Conservation (phyloP, 2,797 vertebrate genomes). For the Brachyrhaphis roseni region DNA sequence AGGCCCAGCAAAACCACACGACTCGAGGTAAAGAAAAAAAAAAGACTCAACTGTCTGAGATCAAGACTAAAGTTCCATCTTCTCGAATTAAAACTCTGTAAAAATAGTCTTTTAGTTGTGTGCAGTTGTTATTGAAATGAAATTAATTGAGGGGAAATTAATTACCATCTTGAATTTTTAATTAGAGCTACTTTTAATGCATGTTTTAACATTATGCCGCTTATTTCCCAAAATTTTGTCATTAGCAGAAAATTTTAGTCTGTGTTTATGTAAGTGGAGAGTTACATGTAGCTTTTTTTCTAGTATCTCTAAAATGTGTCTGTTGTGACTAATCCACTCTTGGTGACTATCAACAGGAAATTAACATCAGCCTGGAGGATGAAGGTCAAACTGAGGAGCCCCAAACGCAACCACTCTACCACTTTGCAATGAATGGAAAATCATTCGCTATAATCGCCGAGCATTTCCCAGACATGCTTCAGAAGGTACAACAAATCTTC, state of each 20-base stretch:
- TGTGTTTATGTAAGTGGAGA: background rate
- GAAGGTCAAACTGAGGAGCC: constrained; percentile 82
- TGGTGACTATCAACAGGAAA: constrained; percentile 79
- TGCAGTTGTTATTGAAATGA: background rate
- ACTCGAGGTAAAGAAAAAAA: constrained; percentile 82
- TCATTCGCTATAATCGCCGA: constrained; percentile 93
- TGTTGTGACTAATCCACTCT: background rate
- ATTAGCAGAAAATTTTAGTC: background rate
- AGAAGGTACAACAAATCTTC: constrained; percentile 82
- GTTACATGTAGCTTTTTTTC: background rate
- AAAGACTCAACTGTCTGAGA: background rate
- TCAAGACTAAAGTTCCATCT: background rate
- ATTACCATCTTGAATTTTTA: background rate
- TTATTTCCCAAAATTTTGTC: background rate
- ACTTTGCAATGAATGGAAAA: constrained; percentile 98
- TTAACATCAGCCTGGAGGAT: constrained; percentile 87
- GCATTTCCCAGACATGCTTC: constrained; percentile 96
- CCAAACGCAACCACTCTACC: constrained; percentile 82
- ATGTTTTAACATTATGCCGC: background rate
- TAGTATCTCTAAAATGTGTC: background rate
- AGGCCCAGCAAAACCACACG: constrained; percentile 81
- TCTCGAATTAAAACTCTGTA: background rate
- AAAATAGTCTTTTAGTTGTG: background rate
- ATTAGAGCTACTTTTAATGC: background rate
- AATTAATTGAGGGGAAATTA: no score